Conservation (phyloP, 2,797 vertebrate genomes). For the Rhinoraja longicauda region DNA sequence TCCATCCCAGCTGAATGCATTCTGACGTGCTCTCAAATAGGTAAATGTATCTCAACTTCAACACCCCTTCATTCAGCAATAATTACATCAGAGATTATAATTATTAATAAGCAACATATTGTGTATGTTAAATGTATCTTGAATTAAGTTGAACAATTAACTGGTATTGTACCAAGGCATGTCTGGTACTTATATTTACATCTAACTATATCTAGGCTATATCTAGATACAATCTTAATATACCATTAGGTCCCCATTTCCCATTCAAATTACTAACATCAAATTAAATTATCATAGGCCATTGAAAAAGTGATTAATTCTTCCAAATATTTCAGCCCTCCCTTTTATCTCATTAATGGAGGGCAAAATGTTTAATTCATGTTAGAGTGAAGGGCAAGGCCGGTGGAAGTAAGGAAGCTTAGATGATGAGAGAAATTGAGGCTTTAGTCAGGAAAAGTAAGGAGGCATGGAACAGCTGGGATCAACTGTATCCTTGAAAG, state of each 20-base stretch:
- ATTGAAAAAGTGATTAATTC: neutral
- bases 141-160: neutral
- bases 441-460: no score
- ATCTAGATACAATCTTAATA: neutral
- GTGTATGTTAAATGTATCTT: neutral
- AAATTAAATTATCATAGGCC: neutral
- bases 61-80: neutral
- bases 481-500: no score
- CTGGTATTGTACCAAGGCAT: neutral
- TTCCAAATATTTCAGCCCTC: neutral
- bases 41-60: neutral
- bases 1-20: neutral
- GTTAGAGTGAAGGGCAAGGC: no score
- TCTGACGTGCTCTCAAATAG: neutral
- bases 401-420: no score
- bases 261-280: neutral
- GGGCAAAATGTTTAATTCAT: neutral
- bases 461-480: no score
- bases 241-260: neutral
- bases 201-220: no score
- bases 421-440: no score
- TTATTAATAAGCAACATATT: neutral
- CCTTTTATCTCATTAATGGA: neutral
- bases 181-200: neutral
- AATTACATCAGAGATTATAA: neutral